These are phyloP conservation scores for Athalia cordata DNA, from an alignment of 2,888 invertebrate genomes.

Conservation along the genomic window DNA sequence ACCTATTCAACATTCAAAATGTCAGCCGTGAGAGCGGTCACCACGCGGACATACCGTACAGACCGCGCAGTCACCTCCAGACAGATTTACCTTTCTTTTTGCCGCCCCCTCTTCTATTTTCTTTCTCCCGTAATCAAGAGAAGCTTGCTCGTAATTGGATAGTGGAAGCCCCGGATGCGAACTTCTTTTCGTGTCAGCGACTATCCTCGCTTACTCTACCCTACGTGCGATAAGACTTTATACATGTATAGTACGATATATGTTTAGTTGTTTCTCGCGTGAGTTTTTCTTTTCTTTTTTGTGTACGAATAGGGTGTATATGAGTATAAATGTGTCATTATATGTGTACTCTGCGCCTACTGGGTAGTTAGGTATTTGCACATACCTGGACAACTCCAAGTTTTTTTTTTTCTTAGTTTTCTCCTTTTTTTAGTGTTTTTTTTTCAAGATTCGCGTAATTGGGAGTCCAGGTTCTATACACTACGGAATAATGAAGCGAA, in stretches of 20 bases:
- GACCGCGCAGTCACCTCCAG: conserved; percentile 19
- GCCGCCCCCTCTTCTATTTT: neutral
- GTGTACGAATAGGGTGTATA: too few relatives aligned
- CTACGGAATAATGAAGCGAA: too few relatives aligned
- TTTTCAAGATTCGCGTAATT: too few relatives aligned
- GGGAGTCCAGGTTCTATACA: too few relatives aligned
- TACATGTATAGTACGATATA: neutral
- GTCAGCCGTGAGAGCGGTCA: conserved; percentile 4
- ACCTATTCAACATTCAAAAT: neutral
- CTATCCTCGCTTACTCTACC: conserved; percentile 34
- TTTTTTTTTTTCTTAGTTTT: too few relatives aligned
- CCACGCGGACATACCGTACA: neutral
- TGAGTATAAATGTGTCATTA: too few relatives aligned
- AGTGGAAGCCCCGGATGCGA: conserved; percentile 65
- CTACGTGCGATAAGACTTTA: neutral
- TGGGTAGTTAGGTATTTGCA: too few relatives aligned
- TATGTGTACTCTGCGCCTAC: too few relatives aligned
- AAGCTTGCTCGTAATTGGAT: conserved; percentile 65
- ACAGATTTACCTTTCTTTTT: conserved; percentile 37
- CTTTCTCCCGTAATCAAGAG: conserved; percentile 31
- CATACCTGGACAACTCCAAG: too few relatives aligned
- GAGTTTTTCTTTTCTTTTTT: too few relatives aligned
- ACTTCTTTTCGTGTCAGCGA: conserved; percentile 66
- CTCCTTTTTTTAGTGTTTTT: too few relatives aligned
- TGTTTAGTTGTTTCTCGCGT: neutral